Evolutionary conservation across 2,113 vertebrate species (phyloP).

Genomic region (Elephas maximus): DNA sequence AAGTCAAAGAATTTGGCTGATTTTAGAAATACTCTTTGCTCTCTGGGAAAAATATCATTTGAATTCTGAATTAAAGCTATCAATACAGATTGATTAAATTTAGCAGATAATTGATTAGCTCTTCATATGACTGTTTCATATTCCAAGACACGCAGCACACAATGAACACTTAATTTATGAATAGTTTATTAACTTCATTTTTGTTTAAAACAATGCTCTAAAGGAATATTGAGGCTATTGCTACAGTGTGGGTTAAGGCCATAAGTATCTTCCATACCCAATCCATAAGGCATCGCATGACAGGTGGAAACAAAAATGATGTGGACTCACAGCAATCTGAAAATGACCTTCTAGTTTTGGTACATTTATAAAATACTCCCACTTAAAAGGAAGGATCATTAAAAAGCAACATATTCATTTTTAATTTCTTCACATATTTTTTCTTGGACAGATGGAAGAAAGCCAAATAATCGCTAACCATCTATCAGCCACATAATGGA

Average conservation of each 20-base stretch:
- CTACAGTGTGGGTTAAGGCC: background rate
- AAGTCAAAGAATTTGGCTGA: conserved; percentile 2
- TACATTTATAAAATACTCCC: conserved; percentile 17
- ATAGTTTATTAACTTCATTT: conserved; percentile 56
- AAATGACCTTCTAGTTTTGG: conserved; percentile 9
- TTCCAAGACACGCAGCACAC: background rate
- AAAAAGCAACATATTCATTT: background rate
- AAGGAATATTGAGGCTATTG: conserved; percentile 45
- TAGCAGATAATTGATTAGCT: conserved; percentile 50
- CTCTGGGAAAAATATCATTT: conserved; percentile 45
- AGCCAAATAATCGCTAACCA: conserved; percentile 59
- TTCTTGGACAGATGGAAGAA: conserved; percentile 39
- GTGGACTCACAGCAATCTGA: background rate
- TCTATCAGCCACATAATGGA: conserved; percentile 50
- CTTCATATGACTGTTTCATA: conserved; percentile 22
- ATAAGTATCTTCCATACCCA: background rate
- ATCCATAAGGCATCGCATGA: conserved; percentile 30
- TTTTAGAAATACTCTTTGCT: conserved; percentile 47
- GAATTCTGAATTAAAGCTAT: conserved; percentile 57
- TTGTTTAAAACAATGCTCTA: background rate
- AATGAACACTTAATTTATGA: conserved; percentile 54
- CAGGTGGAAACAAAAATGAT: conserved; percentile 14
- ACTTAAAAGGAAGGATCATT: background rate
- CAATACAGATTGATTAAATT: conserved; percentile 47
- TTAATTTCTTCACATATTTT: conserved; percentile 22